A percentile compares a stretch with the other conserved stretches of the same genome.
Conservation (phyloP, 1,140 invertebrate species). For the Bombus breviceps region DNA sequence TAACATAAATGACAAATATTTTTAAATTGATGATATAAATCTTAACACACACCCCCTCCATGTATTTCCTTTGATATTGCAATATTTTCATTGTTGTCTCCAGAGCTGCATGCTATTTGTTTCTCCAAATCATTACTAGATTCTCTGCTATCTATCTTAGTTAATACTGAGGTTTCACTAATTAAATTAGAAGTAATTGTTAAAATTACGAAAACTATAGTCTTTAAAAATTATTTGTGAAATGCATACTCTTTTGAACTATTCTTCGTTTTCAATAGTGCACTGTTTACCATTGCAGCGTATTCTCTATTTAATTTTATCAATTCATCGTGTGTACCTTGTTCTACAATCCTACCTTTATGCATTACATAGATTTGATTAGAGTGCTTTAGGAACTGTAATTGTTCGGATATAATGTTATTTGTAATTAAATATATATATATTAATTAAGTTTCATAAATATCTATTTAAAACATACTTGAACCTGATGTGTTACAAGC, state of each 20-base stretch:
- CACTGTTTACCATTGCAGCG: conserved; percentile 73
- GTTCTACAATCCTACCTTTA: conserved; percentile 86
- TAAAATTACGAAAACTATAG: neutral
- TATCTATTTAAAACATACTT: conserved; percentile 74
- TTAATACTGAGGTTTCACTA: neutral
- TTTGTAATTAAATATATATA: neutral
- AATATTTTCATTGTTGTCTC: conserved; percentile 6
- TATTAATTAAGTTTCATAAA: neutral
- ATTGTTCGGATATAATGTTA: conserved; percentile 14
- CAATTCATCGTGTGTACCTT: conserved; percentile 87
- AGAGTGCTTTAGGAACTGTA: conserved; percentile 84
- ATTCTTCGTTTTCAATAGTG: conserved; percentile 26
- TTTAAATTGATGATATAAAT: neutral
- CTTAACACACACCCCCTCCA: neutral
- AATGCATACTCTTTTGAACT: conserved; percentile 6
- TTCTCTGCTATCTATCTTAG: neutral
- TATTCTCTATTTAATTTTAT: conserved; percentile 86
- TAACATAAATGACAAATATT: conserved; percentile 2
- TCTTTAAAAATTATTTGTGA: conserved; percentile 13
- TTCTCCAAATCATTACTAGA: neutral
- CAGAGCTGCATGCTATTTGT: neutral
- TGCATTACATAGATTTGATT: conserved; percentile 85
- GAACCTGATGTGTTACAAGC: conserved; percentile 86
- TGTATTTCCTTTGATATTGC: neutral
- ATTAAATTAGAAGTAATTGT: neutral